Percentiles rank a stretch among this genome's conserved stretches.
These are phyloP conservation scores for Bombus breviceps DNA, from an alignment of 1,140 invertebrate species.

Conservation along the genomic window DNA sequence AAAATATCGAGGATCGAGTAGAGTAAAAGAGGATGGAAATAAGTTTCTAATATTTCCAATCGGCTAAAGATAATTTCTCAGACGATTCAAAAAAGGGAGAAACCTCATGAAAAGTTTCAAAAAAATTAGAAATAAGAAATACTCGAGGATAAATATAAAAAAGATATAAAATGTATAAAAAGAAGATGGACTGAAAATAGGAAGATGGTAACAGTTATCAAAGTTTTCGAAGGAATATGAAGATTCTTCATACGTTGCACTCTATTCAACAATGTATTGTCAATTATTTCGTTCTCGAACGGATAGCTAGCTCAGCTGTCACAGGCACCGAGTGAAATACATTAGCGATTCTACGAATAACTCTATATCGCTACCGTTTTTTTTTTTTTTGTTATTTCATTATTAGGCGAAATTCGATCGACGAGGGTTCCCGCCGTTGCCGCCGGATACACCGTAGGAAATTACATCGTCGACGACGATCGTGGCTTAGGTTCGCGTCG, in stretches of 20 bases:
- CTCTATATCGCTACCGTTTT: constrained; percentile 77
- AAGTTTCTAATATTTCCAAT: too few species aligned
- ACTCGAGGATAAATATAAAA: too few species aligned
- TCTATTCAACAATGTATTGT: constrained; percentile 49
- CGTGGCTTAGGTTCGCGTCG: neutral
- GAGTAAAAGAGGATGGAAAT: too few species aligned
- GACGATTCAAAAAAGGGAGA: too few species aligned
- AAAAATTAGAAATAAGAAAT: too few species aligned
- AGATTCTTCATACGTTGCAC: constrained; percentile 31
- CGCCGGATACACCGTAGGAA: neutral
- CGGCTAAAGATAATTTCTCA: too few species aligned
- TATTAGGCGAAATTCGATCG: constrained; percentile 71
- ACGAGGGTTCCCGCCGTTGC: constrained; percentile 4
- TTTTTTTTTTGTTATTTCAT: constrained; percentile 12
- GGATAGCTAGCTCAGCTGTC: constrained; percentile 60
- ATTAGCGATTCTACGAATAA: constrained; percentile 70
- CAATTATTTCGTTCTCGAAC: constrained; percentile 48
- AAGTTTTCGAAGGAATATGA: constrained; percentile 19
- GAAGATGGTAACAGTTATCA: neutral
- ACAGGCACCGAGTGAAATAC: constrained; percentile 73
- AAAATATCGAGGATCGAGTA: too few species aligned
- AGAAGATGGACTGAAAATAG: neutral
- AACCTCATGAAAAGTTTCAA: too few species aligned
- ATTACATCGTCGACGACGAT: neutral
- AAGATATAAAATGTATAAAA: neutral